Conservation (phyloP, 2,888 invertebrate genomes). For the Gandaritis pyraliata region DNA sequence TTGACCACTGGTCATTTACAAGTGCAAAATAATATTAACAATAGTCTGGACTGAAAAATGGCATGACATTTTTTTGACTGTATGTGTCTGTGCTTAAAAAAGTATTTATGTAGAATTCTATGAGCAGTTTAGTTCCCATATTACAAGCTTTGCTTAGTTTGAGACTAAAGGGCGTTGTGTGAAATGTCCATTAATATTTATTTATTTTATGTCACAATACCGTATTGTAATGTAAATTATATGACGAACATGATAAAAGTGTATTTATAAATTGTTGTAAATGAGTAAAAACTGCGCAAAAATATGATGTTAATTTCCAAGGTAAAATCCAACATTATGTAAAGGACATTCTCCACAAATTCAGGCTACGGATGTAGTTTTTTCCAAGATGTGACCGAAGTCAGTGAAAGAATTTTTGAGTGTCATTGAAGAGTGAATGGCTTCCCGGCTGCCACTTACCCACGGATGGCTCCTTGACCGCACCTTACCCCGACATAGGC, state of each 20-base stretch:
- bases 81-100: too few relatives aligned
- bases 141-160: too few relatives aligned
- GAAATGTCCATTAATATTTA: too few relatives aligned
- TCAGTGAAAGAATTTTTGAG: conserved; percentile 78
- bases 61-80: too few relatives aligned
- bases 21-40: not conserved
- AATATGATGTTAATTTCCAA: not conserved
- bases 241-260: too few relatives aligned
- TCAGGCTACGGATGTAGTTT: conserved; percentile 21
- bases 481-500: conserved; percentile 32
- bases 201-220: too few relatives aligned
- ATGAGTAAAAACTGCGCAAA: not conserved
- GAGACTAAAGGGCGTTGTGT: too few relatives aligned
- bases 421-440: conserved; percentile 71
- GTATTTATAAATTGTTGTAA: too few relatives aligned
- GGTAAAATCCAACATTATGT: conserved; percentile 1
- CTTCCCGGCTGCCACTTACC: conserved; percentile 70
- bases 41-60: too few relatives aligned
- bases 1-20: not conserved
- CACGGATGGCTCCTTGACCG: conserved; percentile 68
- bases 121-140: too few relatives aligned
- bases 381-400: conserved; percentile 47
- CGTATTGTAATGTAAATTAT: too few relatives aligned
- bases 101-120: too few relatives aligned
- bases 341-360: not conserved